These are phyloP conservation scores for Dynastes hyllus DNA, from an alignment of 2,888 invertebrate genomes.

Conservation along the genomic window DNA sequence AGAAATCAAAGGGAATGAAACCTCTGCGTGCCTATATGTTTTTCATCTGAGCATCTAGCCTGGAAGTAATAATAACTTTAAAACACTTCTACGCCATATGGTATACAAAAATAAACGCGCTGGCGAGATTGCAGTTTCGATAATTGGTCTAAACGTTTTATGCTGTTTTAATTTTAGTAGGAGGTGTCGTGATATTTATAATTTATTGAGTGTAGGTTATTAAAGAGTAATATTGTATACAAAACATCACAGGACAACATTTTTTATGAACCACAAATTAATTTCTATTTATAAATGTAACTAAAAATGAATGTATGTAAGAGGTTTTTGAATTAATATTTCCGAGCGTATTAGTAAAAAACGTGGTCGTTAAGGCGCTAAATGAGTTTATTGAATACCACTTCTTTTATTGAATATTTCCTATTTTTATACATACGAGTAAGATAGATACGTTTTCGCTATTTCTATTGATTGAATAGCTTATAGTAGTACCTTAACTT, in stretches of 20 bases:
- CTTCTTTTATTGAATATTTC: too few species aligned
- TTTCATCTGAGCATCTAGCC: constrained; percentile 49
- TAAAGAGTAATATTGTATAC: constrained; percentile 27
- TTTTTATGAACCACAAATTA: constrained; percentile 30
- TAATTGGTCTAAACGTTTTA: constrained; percentile 60
- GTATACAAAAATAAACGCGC: constrained; percentile 53
- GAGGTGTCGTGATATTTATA: constrained; percentile 41
- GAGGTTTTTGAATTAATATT: constrained; percentile 1
- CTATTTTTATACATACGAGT: neutral
- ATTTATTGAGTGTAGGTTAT: constrained; percentile 34
- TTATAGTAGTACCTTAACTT: too few species aligned
- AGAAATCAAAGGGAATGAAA: constrained; percentile 49
- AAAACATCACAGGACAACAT: constrained; percentile 34
- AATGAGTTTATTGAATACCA: too few species aligned
- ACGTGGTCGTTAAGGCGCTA: neutral
- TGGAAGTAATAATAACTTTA: constrained; percentile 51
- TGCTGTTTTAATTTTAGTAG: constrained; percentile 54
- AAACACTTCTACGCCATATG: constrained; percentile 54
- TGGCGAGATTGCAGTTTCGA: constrained; percentile 63
- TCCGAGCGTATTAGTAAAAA: neutral
- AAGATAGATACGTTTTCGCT: neutral
- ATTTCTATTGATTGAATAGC: too few species aligned
- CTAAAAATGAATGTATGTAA: constrained; percentile 1
- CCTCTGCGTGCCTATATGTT: constrained; percentile 43
- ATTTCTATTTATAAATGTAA: constrained; percentile 16